phyloP scores from a whole-genome alignment of 2,888 invertebrate species.

The Sesia bembeciformis region DNA sequence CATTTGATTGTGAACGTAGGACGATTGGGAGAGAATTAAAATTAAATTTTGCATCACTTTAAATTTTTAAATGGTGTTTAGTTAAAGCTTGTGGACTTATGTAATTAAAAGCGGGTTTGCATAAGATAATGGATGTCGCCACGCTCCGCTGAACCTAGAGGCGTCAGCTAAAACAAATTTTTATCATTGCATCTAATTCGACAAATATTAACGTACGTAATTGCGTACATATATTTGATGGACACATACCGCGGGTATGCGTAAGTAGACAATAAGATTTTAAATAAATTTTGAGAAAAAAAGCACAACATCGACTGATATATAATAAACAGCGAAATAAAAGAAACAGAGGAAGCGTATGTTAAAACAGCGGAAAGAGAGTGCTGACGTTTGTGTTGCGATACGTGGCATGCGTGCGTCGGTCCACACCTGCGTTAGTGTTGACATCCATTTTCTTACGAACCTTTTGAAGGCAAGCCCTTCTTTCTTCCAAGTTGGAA shows the following conservation, averaged over 20 bases:
- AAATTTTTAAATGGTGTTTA: not conserved
- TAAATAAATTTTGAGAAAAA: not conserved
- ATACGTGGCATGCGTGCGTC: constrained; percentile 30
- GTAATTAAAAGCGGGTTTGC: constrained; percentile 2
- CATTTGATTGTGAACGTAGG: no score
- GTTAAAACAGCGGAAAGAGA: constrained; percentile 23
- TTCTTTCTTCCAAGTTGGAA: constrained; percentile 53
- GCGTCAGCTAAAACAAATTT: no score
- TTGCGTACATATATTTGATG: no score
- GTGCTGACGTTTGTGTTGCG: constrained; percentile 20
- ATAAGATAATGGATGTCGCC: constrained; percentile 64
- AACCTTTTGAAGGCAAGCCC: constrained; percentile 59
- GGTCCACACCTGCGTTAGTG: constrained; percentile 38
- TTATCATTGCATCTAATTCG: no score
- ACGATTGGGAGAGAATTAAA: no score
- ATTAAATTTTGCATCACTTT: no score
- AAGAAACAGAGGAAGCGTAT: constrained; percentile 25
- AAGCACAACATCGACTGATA: constrained; percentile 2
- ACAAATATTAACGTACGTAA: no score
- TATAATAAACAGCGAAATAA: not conserved
- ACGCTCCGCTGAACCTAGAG: constrained; percentile 4
- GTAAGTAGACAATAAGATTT: no score
- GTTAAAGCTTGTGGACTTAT: not conserved
- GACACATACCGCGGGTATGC: no score
- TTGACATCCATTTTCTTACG: constrained; percentile 67